Evolutionary conservation across 2,113 vertebrate species (phyloP), one percentile per base, ranked within the genome.

Genomic region (Hyaena hyaena): DNA sequence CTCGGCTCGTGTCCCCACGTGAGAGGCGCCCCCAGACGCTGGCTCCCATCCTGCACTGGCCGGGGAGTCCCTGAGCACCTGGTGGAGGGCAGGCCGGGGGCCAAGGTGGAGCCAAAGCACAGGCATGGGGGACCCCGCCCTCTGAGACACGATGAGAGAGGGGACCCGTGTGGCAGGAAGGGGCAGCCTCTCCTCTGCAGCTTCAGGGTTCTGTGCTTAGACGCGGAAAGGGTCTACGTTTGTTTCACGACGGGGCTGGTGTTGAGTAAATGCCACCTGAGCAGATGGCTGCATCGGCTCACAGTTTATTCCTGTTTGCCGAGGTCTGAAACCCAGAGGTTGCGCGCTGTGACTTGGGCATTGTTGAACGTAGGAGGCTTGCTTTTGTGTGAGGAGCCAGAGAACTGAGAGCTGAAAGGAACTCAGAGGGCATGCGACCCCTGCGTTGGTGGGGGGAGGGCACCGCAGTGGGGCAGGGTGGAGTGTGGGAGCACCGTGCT

Each of bases 151-250:
- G 81, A 31, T 0, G 28, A 24, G 58, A n/a, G 39, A n/a, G 68
- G 85, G 28, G 33, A 33, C 26, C 58, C 5, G 0, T 14, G 45
- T 55, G 45, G 7, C 83, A 50, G 43, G 26, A 26, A 73, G 45
- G n/a, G 4, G 33, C 12, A 31, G 12, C 68, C 48, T 35, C 58
- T 6, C 35, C 31, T 63, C 26, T 1, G 26, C 10, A 31, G 1
- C 39, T 15, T 33, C 76, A 19, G 69, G 31, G 83, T 31, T 69
- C 9, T 28, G 45, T 21, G 53, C 21, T 7, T 61, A 26, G 58
- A 58, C 17, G 0, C 4, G 21, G 66, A 43, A 21, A 28, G 28
- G 0, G 4, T 80, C 5, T 11, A 23, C 5, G 0, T 19, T 19
- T 17, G 43, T 71, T 84, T 53, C 43, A 48, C 10, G 48, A 21